phyloP scores from a whole-genome alignment of 30 jellyfish, hydroid and myxozoan species.

The Hydra vulgaris region DNA sequence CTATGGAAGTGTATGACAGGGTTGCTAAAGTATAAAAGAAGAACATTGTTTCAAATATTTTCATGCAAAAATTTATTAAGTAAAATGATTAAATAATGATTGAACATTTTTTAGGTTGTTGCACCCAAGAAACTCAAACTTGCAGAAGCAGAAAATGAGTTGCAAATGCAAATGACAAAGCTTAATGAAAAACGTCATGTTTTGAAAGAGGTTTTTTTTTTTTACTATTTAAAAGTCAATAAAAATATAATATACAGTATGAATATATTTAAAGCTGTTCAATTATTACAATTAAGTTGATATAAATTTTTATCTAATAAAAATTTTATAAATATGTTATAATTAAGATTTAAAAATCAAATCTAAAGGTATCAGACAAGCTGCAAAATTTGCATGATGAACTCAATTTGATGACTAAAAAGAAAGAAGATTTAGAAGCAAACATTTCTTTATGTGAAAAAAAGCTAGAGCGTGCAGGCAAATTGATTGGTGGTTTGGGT shows the following conservation, averaged over 20 bases:
- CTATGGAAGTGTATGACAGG: constrained; percentile 94
- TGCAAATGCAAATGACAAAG: constrained; percentile 68
- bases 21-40: constrained; percentile 98
- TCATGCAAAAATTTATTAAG: no score
- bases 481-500: constrained; percentile 91
- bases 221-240: background rate
- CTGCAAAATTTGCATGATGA: constrained; percentile 79
- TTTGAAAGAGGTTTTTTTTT: constrained; percentile 57
- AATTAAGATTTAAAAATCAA: no score
- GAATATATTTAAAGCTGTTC: no score
- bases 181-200: constrained; percentile 85
- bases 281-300: no score
- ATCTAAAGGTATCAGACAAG: constrained; percentile 70
- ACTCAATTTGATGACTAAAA: constrained; percentile 59
- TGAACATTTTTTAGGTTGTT: constrained; percentile 53
- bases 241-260: no score
- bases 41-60: no score
- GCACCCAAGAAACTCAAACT: constrained; percentile 85
- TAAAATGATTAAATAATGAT: no score
- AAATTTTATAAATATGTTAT: background rate
- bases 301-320: no score
- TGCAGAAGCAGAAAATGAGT: constrained; percentile 89
- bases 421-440: constrained; percentile 85
- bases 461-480: constrained; percentile 91
- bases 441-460: constrained; percentile 73